Conservation (phyloP, 2,888 invertebrate genomes). For the Thecophora atra region DNA sequence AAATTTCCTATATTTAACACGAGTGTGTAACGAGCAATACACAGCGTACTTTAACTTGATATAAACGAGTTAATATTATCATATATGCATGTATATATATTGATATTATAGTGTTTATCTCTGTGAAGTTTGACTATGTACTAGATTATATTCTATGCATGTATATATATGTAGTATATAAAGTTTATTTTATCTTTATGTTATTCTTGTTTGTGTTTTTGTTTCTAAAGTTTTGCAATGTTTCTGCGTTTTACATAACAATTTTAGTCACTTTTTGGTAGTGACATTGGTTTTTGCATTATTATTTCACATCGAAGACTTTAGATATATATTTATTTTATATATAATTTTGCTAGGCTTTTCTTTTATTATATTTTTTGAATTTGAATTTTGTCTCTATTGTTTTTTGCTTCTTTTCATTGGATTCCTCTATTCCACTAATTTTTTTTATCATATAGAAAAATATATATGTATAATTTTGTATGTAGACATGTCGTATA, state of each 20-base stretch:
- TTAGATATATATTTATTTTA: slow-evolving; percentile 19
- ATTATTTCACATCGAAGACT: slow-evolving; percentile 28
- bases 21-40: neutral
- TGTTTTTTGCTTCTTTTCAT: slow-evolving; percentile 8
- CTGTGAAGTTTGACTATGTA: neutral
- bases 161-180: neutral
- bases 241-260: neutral
- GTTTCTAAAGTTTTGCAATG: neutral
- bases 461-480: slow-evolving; percentile 25
- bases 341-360: neutral
- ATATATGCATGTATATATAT: slow-evolving; percentile 5
- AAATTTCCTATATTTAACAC: too few relatives aligned
- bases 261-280: slow-evolving; percentile 3
- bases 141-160: slow-evolving; percentile 16
- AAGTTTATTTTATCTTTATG: neutral
- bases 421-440: neutral
- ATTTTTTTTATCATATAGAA: slow-evolving; percentile 24
- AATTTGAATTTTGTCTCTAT: slow-evolving; percentile 21
- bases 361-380: slow-evolving; percentile 6
- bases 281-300: too few relatives aligned
- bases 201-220: neutral
- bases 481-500: slow-evolving; percentile 4
- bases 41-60: slow-evolving; percentile 26
- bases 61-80: slow-evolving; percentile 22
- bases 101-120: neutral